Base-by-base conservation (phyloP, 2,888 invertebrate species). In the Eupithecia centaureata region DNA sequence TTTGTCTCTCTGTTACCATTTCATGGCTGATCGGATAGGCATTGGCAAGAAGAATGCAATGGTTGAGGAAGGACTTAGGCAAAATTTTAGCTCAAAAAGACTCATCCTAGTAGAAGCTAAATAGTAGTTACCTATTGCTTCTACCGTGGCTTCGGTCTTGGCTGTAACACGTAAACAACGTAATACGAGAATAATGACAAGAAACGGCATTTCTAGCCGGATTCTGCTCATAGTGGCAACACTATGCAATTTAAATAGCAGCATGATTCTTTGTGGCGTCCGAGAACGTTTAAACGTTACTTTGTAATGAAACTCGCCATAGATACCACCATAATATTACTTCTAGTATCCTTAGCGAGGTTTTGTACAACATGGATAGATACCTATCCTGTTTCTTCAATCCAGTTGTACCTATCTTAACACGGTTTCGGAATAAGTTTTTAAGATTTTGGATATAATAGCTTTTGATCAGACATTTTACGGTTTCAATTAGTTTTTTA, bases 191-290 rank as follows among this genome's bases (percentile, higher is more conserved):
- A 38, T 5, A 38, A n/a, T 10, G 42, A 18, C 42, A 42, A 42
- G 18, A 32, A 5, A 32, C 10, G 54, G 1, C 10, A 18, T 15
- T 28, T 56, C n/a, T 28, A 56, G 10, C 54, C 15, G 8, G 15
- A 18, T 5, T n/a, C 28, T 28, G n/a, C 54, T n/a, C 3, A 18
- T 8, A 12, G 32, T 65, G 28, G 52, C 62, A 67, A 67, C 67
- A 67, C 67, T 62, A 47, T 47, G 80, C 86, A 82, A 88, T 89
- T 88, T 87, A 86, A 87, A 86, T 87, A 86, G 86, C 85, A 79
- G 79, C 79, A 83, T 80, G 86, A 86, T 86, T 84, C 82, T 83
- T 82, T 79, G 82, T 78, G 79, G 82, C 28, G 28, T 27, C 1
- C 52, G 15, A 27, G 25, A 52, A 15, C 80, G 81, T 84, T 81